A percentile compares a stretch with the other conserved stretches of the same genome.
Conservation (phyloP, 2,888 invertebrate genomes). For the Microctonus hyperodae region DNA sequence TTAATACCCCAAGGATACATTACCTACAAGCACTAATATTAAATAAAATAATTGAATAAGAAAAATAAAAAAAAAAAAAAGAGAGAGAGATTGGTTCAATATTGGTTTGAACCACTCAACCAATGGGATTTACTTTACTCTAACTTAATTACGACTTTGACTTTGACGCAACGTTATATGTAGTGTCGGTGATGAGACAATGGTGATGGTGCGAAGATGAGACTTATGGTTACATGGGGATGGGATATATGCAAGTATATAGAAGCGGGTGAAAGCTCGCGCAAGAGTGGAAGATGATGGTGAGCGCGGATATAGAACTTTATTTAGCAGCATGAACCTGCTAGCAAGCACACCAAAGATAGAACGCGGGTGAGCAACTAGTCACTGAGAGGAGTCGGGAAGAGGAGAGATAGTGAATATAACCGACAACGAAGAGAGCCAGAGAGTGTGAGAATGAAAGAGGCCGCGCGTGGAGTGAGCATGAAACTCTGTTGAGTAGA, state of each 20-base stretch:
- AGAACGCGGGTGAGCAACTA: neutral
- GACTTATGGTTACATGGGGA: neutral
- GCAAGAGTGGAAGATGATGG: neutral
- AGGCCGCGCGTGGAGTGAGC: constrained; percentile 2
- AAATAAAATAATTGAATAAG: neutral
- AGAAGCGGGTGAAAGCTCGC: neutral
- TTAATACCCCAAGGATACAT: too few relatives aligned
- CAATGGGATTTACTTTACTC: neutral
- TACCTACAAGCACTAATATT: too few relatives aligned
- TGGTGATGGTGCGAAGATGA: neutral
- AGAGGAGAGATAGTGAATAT: neutral
- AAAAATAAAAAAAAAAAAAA: neutral
- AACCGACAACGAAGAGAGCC: neutral
- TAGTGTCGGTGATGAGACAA: too few relatives aligned
- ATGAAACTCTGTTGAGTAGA: constrained; percentile 4
- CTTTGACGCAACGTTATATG: neutral
- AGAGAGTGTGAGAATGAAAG: neutral
- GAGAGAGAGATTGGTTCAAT: neutral
- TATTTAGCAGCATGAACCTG: constrained; percentile 18
- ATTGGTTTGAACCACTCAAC: neutral
- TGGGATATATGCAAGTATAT: neutral
- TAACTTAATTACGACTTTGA: neutral
- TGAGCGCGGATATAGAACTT: constrained; percentile 14
- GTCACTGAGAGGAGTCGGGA: constrained; percentile 14
- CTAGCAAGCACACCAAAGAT: constrained; percentile 7